These are phyloP conservation scores for Sinocyclocheilus maitianheensis DNA, from an alignment of 2,113 vertebrate species.

Conservation along the genomic window DNA sequence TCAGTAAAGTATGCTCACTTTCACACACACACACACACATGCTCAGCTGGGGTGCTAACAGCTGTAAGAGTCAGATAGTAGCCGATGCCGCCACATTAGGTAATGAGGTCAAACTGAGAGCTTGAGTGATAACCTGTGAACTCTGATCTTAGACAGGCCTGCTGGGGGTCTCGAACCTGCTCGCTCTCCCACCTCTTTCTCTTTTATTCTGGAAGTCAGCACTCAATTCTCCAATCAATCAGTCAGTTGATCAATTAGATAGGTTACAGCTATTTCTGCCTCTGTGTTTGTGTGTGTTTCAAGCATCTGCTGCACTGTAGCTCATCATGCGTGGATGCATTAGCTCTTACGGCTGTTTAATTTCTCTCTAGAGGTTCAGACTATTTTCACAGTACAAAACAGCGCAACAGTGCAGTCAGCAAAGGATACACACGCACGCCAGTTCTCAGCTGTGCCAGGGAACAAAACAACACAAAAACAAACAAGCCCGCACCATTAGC, in stretches of 20 bases:
- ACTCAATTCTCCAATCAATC: background rate
- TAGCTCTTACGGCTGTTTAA: background rate
- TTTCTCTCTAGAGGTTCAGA: slow-evolving; percentile 12
- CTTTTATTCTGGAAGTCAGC: background rate
- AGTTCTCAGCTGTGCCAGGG: slow-evolving; percentile 8
- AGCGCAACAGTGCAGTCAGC: slow-evolving; percentile 23
- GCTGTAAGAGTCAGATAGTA: slow-evolving; percentile 62
- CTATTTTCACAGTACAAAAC: slow-evolving; percentile 22
- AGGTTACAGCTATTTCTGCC: background rate
- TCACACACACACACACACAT: background rate
- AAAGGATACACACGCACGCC: slow-evolving; percentile 31
- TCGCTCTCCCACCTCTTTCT: slow-evolving; percentile 3
- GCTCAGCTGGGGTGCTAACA: slow-evolving; percentile 73
- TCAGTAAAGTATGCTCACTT: background rate
- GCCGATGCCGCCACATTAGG: slow-evolving; percentile 77
- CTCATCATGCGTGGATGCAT: background rate
- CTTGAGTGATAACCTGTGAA: slow-evolving; percentile 78
- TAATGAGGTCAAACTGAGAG: slow-evolving; percentile 82
- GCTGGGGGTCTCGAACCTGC: slow-evolving; percentile 49
- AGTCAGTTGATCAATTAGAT: background rate
- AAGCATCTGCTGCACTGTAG: background rate
- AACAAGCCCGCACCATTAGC: slow-evolving; percentile 15
- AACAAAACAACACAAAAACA: slow-evolving; percentile 33
- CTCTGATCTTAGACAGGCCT: slow-evolving; percentile 69
- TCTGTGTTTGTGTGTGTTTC: background rate